Conservation (phyloP, 2,797 vertebrate species). For the Lophius americanus region DNA sequence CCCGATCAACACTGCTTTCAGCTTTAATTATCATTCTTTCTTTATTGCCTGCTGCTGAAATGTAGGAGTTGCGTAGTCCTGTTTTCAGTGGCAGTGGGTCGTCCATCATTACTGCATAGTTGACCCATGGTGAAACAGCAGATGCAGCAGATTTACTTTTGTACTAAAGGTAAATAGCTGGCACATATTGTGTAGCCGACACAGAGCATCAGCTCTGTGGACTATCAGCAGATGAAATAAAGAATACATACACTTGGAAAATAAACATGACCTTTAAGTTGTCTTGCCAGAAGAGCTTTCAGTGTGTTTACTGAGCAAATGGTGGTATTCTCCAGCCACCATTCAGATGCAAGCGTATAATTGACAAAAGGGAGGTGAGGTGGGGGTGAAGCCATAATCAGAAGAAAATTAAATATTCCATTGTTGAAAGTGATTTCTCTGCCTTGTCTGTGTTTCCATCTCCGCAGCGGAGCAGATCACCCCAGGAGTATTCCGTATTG, state of each 20-base stretch:
- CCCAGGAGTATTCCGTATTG: constrained; percentile 69
- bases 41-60: constrained; percentile 39
- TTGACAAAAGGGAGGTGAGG: constrained; percentile 43
- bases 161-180: constrained; percentile 35
- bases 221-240: constrained; percentile 58
- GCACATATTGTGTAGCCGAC: constrained; percentile 22
- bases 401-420: constrained; percentile 51
- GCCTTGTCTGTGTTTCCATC: constrained; percentile 56
- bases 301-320: constrained; percentile 64
- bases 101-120: constrained; percentile 34
- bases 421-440: constrained; percentile 64
- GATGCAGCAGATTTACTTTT: constrained; percentile 38
- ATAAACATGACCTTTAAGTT: constrained; percentile 72
- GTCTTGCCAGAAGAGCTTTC: constrained; percentile 50
- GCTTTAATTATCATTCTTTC: constrained; percentile 24
- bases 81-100: constrained; percentile 14
- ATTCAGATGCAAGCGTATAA: constrained; percentile 71
- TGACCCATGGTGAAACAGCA: constrained; percentile 34
- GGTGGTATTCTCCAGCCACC: constrained; percentile 63
- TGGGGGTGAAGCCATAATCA: constrained; percentile 23
- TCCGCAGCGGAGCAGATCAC: constrained; percentile 55
- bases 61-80: constrained; percentile 29
- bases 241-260: constrained; percentile 66
- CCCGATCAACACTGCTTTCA: too few relatives aligned
- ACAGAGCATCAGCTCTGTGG: constrained; percentile 18